A percentile compares a stretch with the other conserved stretches of the same genome.
Evolutionary conservation across 2,888 invertebrate species (phyloP).

Genomic region (Sicus ferrugineus): DNA sequence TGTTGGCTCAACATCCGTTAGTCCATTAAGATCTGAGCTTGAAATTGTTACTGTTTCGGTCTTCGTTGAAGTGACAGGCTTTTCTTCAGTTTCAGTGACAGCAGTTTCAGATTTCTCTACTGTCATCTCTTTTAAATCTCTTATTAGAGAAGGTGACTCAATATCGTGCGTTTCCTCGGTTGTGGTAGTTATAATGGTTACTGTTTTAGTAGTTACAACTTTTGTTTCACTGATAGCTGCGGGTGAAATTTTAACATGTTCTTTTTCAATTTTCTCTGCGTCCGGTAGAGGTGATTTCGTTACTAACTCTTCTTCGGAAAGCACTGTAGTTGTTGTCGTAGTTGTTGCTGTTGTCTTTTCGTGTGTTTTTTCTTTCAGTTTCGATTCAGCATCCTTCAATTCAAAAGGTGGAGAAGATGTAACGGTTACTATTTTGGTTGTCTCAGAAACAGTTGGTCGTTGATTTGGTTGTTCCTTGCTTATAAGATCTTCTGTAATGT

Average conservation of each 20-base stretch:
- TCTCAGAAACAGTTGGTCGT: slow-evolving; percentile 4
- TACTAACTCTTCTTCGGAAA: too few relatives aligned
- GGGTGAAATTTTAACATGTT: slow-evolving; percentile 7
- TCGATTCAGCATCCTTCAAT: not conserved
- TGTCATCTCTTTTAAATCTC: not conserved
- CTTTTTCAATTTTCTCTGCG: not conserved
- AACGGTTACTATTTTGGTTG: not conserved
- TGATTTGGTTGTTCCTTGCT: slow-evolving; percentile 7
- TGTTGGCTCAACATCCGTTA: not conserved
- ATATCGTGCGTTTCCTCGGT: slow-evolving; percentile 25
- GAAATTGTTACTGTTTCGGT: not conserved
- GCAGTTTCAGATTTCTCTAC: too few relatives aligned
- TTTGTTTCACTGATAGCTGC: slow-evolving; percentile 37
- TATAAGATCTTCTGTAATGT: slow-evolving; percentile 1
- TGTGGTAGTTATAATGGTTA: slow-evolving; percentile 38
- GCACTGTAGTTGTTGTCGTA: not conserved
- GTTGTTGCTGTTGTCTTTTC: not conserved
- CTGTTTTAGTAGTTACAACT: slow-evolving; percentile 35
- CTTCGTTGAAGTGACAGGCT: too few relatives aligned
- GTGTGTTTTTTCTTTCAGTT: not conserved
- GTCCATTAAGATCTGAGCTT: not conserved
- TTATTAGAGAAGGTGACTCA: not conserved
- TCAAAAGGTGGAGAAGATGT: not conserved
- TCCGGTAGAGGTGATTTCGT: not conserved
- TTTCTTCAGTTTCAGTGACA: too few relatives aligned